These are phyloP conservation scores for Psilanteris sp. DNA, from an alignment of 1,140 invertebrate genomes.

Conservation along the genomic window DNA sequence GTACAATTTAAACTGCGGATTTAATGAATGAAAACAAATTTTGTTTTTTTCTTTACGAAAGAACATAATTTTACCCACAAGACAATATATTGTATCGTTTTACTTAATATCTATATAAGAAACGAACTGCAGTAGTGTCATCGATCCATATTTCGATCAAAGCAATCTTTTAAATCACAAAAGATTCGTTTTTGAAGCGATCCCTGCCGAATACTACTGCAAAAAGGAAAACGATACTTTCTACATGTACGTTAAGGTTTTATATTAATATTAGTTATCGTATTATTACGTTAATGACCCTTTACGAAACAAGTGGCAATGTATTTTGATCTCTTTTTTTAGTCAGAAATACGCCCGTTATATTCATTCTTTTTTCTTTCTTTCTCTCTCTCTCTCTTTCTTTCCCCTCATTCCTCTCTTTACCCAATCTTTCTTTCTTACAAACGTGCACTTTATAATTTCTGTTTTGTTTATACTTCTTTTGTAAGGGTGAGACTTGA, in stretches of 20 bases:
- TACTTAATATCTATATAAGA: too few relatives aligned
- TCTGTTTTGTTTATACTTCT: constrained; percentile 49
- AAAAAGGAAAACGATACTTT: constrained; percentile 67
- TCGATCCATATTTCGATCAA: constrained; percentile 12
- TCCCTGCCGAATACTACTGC: constrained; percentile 72
- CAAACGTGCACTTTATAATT: constrained; percentile 2
- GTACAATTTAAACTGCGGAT: constrained; percentile 9
- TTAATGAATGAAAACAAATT: too few relatives aligned
- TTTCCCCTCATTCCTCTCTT: too few relatives aligned
- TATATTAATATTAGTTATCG: constrained; percentile 78
- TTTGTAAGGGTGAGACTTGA: constrained; percentile 74
- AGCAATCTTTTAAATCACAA: constrained; percentile 55
- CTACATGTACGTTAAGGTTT: constrained; percentile 70
- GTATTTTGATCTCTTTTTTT: constrained; percentile 87
- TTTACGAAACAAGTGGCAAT: constrained; percentile 85
- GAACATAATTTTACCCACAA: too few relatives aligned
- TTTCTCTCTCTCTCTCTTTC: constrained; percentile 24
- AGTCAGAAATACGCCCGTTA: constrained; percentile 82
- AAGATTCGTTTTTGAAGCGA: constrained; percentile 69
- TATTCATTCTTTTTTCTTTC: too few relatives aligned
- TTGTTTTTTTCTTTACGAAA: too few relatives aligned
- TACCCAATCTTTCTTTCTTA: too few relatives aligned
- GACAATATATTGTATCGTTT: too few relatives aligned
- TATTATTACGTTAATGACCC: constrained; percentile 80
- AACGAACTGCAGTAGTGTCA: constrained; percentile 17